Evolutionary conservation across 2,797 vertebrate species (phyloP).

Genomic region (Enteromius trimaculatus): DNA sequence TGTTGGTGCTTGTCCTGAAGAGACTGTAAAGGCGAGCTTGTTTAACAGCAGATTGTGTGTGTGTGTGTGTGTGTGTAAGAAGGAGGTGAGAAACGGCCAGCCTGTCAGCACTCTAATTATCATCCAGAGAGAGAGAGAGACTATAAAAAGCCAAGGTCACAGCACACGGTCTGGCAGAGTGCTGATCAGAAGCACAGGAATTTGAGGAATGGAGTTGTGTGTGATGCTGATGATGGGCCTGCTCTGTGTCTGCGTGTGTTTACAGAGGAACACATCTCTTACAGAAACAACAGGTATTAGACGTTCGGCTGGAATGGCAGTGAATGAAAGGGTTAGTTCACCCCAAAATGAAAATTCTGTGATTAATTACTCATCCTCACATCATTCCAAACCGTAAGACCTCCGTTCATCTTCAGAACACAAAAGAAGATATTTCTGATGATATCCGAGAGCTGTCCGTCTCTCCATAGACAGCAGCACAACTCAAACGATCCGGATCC

Average conservation of each 20-base stretch:
- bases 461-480: too few species aligned
- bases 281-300: background rate
- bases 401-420: too few species aligned
- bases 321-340: too few species aligned
- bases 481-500: too few species aligned
- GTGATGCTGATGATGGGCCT: slow-evolving; percentile 7
- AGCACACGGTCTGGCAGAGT: slow-evolving; percentile 39
- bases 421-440: too few species aligned
- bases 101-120: slow-evolving; percentile 47
- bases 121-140: slow-evolving; percentile 35
- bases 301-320: background rate
- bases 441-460: too few species aligned
- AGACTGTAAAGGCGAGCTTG: background rate
- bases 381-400: too few species aligned
- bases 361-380: too few species aligned
- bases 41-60: slow-evolving; percentile 22
- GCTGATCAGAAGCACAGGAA: slow-evolving; percentile 54
- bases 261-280: background rate
- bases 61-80: background rate
- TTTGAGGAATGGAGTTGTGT: slow-evolving; percentile 40
- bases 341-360: too few species aligned
- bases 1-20: slow-evolving; percentile 1
- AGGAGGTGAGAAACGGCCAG: slow-evolving; percentile 50
- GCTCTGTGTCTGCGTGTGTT: slow-evolving; percentile 13
- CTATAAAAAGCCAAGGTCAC: slow-evolving; percentile 61